These are phyloP conservation scores for Siniperca undulata DNA, from an alignment of 2,797 vertebrate species.

Conservation along the genomic window DNA sequence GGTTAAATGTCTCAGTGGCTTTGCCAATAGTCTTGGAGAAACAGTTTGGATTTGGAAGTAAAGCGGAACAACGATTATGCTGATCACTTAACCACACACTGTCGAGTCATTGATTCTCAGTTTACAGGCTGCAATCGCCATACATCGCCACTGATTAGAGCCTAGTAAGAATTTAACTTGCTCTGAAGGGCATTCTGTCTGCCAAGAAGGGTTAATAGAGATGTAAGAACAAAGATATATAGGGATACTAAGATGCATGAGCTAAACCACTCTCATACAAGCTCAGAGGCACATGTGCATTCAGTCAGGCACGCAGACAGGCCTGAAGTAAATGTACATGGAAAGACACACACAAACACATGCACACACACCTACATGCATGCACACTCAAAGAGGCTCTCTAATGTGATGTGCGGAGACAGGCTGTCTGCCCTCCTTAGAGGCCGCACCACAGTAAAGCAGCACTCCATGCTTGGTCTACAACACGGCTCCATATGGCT, in stretches of 20 bases:
- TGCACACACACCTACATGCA: constrained; percentile 46
- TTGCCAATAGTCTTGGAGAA: constrained; percentile 72
- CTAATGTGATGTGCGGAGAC: constrained; percentile 75
- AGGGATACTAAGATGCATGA: constrained; percentile 16
- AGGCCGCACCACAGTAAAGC: constrained; percentile 54
- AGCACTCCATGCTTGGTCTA: constrained; percentile 54
- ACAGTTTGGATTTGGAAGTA: constrained; percentile 75
- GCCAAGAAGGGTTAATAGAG: constrained; percentile 36
- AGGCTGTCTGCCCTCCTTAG: constrained; percentile 78
- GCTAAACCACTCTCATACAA: constrained; percentile 44
- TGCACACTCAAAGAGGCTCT: constrained; percentile 58
- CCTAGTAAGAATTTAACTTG: constrained; percentile 66
- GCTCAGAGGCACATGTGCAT: constrained; percentile 58
- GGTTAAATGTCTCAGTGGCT: constrained; percentile 68
- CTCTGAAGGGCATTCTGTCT: constrained; percentile 60
- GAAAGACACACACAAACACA: constrained; percentile 38
- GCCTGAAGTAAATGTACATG: constrained; percentile 48
- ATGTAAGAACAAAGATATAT: constrained; percentile 45
- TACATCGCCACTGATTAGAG: constrained; percentile 76
- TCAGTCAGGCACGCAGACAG: constrained; percentile 45
- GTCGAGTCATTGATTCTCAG: constrained; percentile 80
- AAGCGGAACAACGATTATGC: constrained; percentile 72
- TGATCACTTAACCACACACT: constrained; percentile 77
- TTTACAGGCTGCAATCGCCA: constrained; percentile 72
- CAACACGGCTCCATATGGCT: constrained; percentile 69